Percentiles rank a stretch among this genome's conserved stretches.
Evolutionary conservation across 2,888 invertebrate genomes (phyloP).

Genomic region (Andrena dorsata): DNA sequence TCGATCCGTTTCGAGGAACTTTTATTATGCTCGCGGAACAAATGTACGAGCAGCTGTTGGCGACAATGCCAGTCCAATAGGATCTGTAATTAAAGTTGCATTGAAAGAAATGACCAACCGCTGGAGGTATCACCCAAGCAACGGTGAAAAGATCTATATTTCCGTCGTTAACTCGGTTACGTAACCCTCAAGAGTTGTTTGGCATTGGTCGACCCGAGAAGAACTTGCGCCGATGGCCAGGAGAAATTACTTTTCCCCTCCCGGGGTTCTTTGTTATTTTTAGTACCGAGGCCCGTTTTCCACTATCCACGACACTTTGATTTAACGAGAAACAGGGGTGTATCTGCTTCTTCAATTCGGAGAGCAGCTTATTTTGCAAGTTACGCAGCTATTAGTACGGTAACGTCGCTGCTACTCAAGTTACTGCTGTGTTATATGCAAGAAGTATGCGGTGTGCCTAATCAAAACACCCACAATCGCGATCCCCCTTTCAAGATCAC

Average conservation of each 20-base stretch:
- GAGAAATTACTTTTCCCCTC: slow-evolving; percentile 51
- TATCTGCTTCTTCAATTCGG: background rate
- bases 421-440: too few species aligned
- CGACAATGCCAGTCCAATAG: background rate
- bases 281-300: slow-evolving; percentile 24
- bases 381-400: background rate
- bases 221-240: slow-evolving; percentile 45
- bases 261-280: slow-evolving; percentile 48
- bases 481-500: background rate
- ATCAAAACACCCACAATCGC: background rate
- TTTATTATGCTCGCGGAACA: slow-evolving; percentile 21
- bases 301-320: background rate
- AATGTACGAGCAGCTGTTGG: slow-evolving; percentile 3
- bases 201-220: slow-evolving; percentile 23
- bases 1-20: slow-evolving; percentile 47
- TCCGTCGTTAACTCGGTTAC: slow-evolving; percentile 12
- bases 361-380: background rate
- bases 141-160: slow-evolving; percentile 23
- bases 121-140: slow-evolving; percentile 5
- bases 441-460: background rate
- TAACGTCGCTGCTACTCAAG: too few species aligned
- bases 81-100: background rate
- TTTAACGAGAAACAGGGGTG: background rate
- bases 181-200: slow-evolving; percentile 30
- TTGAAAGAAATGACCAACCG: background rate